These are phyloP conservation scores for Coptotermes formosanus DNA, from an alignment of 1,140 invertebrate genomes.

Conservation along the genomic window DNA sequence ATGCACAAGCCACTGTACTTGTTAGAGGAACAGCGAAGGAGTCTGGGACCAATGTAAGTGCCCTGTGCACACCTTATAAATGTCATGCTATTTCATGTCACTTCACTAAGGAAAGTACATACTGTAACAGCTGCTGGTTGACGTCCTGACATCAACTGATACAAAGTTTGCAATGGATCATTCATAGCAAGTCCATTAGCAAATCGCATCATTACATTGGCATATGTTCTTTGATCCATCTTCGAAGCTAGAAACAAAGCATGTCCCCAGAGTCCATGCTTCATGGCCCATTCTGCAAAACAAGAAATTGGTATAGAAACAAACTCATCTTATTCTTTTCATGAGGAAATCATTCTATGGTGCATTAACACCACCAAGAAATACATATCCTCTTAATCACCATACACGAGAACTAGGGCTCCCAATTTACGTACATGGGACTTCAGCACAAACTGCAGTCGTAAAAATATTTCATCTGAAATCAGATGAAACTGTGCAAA, in stretches of 20 bases:
- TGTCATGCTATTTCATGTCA: too few relatives aligned
- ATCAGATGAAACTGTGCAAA: not conserved
- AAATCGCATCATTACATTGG: slow-evolving; percentile 84
- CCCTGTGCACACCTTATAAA: too few relatives aligned
- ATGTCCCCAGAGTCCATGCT: slow-evolving; percentile 88
- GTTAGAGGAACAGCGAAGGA: too few relatives aligned
- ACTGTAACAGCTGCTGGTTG: slow-evolving; percentile 83
- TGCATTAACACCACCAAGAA: not conserved
- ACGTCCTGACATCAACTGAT: slow-evolving; percentile 84
- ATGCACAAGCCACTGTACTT: too few relatives aligned
- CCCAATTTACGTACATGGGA: not conserved
- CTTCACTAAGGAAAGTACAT: slow-evolving; percentile 40
- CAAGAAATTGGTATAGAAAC: slow-evolving; percentile 27
- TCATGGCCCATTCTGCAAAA: slow-evolving; percentile 82
- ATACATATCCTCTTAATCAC: not conserved
- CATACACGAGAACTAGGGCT: not conserved
- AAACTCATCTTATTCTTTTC: not conserved
- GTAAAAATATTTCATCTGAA: not conserved
- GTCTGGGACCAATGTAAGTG: too few relatives aligned
- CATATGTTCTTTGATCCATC: slow-evolving; percentile 83
- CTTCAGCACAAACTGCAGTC: not conserved
- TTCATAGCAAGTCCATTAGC: slow-evolving; percentile 79
- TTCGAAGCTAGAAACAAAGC: slow-evolving; percentile 88
- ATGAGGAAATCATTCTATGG: not conserved
- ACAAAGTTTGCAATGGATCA: slow-evolving; percentile 91